Base-by-base conservation (phyloP, 1,140 invertebrate species). In the Procambarus virginalis region DNA sequence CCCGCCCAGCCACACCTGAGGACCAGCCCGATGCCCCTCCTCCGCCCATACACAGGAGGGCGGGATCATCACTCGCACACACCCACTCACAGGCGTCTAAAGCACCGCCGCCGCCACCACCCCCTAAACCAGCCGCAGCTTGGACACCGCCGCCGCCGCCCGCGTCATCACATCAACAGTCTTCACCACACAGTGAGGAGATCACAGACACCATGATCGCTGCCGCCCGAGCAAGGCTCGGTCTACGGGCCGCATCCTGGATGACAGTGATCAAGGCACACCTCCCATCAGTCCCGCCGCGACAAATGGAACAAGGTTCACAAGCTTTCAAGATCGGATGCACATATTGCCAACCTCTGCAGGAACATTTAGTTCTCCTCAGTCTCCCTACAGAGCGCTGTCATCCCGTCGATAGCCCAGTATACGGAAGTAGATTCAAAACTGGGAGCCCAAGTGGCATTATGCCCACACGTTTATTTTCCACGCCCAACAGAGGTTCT, bases 141-240 rank as follows among this genome's bases (percentile, higher is more conserved):
- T 75, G 84, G 91, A 86, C 68, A 48, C 70, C 91, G n/a, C 64
- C 77, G 5, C 68, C 68, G n/a, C 68, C 68, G 2, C 3, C 81
- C 0, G 45, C 76, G 17, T 86, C 91, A 2, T 68, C 83, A 8
- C 84, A 76, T 8, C 83, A 81, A 34, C 84, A 51, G 22, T 6
- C 22, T 3, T 77, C 82, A n/a, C 80, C 46, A 9, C 8, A 49
- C 34, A 34, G 77, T 46, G 84, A 91, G n/a, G 90, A 91, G 58
- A 91, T 91, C 48, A 86, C 84, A n/a, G 79, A 87, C 68, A 77
- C 90, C n/a, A 86, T 86, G 84, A 90, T 92, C 14, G 90, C 89
- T 55, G 91, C 86, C 14, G 91, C 91, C 10, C 76, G 91, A 22
- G 86, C 91, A 12, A 90, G 80, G 17, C 86, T 92, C 80, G 91